phyloP scores from a whole-genome alignment of 2,797 vertebrate genomes.

The Sylvilagus floridanus region DNA sequence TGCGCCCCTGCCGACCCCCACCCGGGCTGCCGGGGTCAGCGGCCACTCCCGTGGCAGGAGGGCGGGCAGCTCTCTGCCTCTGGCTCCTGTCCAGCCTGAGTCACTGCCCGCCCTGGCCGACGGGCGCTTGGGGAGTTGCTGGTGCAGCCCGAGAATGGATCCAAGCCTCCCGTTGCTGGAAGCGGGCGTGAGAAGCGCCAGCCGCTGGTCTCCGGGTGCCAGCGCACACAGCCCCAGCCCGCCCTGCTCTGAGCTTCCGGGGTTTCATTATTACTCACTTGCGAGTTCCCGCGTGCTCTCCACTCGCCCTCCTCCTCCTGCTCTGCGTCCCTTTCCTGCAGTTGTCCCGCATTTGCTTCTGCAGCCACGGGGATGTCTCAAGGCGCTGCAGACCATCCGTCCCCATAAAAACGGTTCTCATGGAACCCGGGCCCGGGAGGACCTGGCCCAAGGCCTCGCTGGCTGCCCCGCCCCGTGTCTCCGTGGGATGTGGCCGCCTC shows the following conservation, averaged over 20 bases:
- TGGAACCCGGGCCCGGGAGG: background rate
- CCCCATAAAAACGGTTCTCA: constrained; percentile 53
- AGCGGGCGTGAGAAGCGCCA: constrained; percentile 63
- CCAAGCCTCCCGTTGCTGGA: constrained; percentile 70
- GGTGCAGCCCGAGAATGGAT: constrained; percentile 82
- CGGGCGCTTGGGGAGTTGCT: constrained; percentile 74
- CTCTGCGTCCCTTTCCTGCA: constrained; percentile 6
- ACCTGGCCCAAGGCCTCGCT: background rate
- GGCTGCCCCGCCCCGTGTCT: background rate
- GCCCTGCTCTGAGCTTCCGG: background rate
- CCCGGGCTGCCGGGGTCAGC: rapidly evolving
- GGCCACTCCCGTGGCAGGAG: background rate
- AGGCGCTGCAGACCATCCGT: background rate
- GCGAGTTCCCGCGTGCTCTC: background rate
- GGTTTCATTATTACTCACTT: background rate
- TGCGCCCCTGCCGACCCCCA: background rate
- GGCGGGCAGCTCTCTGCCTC: constrained; percentile 11
- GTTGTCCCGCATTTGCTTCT: constrained; percentile 56
- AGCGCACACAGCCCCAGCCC: constrained; percentile 5
- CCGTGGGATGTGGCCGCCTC: background rate
- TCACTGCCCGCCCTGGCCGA: constrained; percentile 85
- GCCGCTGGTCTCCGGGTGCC: constrained; percentile 76
- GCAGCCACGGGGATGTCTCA: constrained; percentile 37
- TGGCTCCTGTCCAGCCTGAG: constrained; percentile 85
- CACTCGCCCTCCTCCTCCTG: constrained; percentile 39